Evolutionary conservation across 2,797 vertebrate genomes (phyloP).

Genomic region (Gadopsis bispinosus): DNA sequence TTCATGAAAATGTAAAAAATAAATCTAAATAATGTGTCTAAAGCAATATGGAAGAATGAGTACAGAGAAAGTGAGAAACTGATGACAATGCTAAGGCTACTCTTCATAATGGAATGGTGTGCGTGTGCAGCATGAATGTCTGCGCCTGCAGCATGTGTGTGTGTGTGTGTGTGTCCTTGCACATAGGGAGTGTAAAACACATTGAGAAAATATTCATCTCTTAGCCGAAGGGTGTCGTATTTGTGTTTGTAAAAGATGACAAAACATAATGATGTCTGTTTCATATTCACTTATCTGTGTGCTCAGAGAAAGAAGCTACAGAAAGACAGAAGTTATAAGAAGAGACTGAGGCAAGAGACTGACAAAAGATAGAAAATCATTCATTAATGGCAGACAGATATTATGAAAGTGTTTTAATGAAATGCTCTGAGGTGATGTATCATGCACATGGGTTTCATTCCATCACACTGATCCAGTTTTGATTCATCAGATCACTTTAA

Average conservation of each 20-base stretch:
- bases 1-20: conserved; percentile 28
- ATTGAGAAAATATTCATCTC: conserved; percentile 55
- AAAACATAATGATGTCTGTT: conserved; percentile 54
- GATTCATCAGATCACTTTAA: conserved; percentile 2
- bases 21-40: conserved; percentile 17
- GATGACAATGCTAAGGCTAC: conserved; percentile 28
- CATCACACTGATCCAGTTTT: background rate
- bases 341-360: conserved; percentile 23
- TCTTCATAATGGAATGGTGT: conserved; percentile 31
- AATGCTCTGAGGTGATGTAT: background rate
- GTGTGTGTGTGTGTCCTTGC: background rate
- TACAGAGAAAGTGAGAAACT: conserved; percentile 25
- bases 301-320: conserved; percentile 24
- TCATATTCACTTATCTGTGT: conserved; percentile 54
- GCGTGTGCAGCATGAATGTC: background rate
- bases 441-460: too few species aligned
- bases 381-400: conserved; percentile 24
- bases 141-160: background rate
- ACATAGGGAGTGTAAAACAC: conserved; percentile 28
- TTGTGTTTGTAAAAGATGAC: conserved; percentile 49
- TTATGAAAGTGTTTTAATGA: conserved; percentile 24
- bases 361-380: conserved; percentile 14
- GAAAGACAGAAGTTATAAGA: conserved; percentile 7
- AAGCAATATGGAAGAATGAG: conserved; percentile 35
- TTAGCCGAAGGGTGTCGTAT: conserved; percentile 47